phyloP scores from a whole-genome alignment of 2,888 invertebrate species.

The Idaea aversata region DNA sequence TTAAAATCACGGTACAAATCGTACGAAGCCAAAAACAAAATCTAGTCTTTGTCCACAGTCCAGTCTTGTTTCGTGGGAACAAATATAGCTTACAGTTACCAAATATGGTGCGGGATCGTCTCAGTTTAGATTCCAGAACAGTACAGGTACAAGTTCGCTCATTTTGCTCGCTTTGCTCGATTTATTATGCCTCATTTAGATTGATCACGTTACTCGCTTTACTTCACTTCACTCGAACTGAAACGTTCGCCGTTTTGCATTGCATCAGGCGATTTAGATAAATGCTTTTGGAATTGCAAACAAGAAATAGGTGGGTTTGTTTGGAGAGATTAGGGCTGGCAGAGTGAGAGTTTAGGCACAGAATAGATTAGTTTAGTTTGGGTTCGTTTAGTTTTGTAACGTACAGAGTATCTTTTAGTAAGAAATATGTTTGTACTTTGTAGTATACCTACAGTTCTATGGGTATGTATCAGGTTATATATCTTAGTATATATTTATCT shows the following conservation, averaged over 20 bases:
- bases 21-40: too few relatives aligned
- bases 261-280: background rate
- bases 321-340: background rate
- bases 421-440: too few relatives aligned
- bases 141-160: conserved; percentile 34
- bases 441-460: too few relatives aligned
- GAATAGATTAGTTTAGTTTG: too few relatives aligned
- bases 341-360: background rate
- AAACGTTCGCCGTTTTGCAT: background rate
- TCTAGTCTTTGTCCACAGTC: too few relatives aligned
- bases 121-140: conserved; percentile 39
- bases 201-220: conserved; percentile 15
- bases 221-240: background rate
- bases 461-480: too few relatives aligned
- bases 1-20: too few relatives aligned
- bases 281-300: background rate
- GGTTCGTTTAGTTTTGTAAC: too few relatives aligned
- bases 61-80: background rate
- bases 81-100: conserved; percentile 13
- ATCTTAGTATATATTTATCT: too few relatives aligned
- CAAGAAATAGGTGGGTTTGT: background rate
- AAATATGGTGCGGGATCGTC: conserved; percentile 40
- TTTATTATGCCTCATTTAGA: conserved; percentile 25
- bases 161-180: conserved; percentile 8
- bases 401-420: too few relatives aligned